These are phyloP conservation scores for Pseudolaguvia tuberculata DNA, from an alignment of 2,113 vertebrate genomes.

Conservation along the genomic window DNA sequence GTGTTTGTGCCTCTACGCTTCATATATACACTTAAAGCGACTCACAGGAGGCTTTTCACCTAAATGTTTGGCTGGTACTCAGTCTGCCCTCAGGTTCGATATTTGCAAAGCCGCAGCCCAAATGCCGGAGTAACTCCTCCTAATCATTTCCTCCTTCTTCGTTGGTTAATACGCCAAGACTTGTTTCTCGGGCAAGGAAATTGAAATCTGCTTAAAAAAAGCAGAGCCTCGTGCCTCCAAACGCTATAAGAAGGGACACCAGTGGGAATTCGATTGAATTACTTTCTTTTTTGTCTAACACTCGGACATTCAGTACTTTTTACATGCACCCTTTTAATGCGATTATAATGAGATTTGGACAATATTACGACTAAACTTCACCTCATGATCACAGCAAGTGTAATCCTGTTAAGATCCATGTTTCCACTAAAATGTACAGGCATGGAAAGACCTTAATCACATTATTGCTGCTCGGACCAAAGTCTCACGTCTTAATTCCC, in stretches of 20 bases:
- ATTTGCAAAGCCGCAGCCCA: conserved; percentile 49
- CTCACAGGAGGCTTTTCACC: conserved; percentile 62
- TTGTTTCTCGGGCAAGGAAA: conserved; percentile 11
- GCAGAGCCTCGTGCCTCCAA: conserved; percentile 13
- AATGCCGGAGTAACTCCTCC: conserved; percentile 35
- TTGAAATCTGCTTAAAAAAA: conserved; percentile 18
- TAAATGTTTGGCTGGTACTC: conserved; percentile 52
- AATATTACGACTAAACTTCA: no score
- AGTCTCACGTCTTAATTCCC: no score
- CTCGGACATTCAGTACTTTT: no score
- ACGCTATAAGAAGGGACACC: not conserved
- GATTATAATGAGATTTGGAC: no score
- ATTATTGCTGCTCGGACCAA: no score
- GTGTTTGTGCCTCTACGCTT: conserved; percentile 49
- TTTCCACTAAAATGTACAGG: no score
- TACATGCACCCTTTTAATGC: no score
- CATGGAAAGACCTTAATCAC: no score
- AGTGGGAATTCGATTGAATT: not conserved
- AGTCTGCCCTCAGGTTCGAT: conserved; percentile 37
- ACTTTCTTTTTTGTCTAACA: no score
- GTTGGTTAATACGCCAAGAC: conserved; percentile 26
- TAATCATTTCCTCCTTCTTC: conserved; percentile 18
- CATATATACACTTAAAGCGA: conserved; percentile 54
- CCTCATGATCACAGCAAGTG: no score
- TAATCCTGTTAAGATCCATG: no score